A percentile compares a stretch with the other conserved stretches of the same genome.
These are phyloP conservation scores for Caenorhabditis becei DNA, from an alignment of 2,888 invertebrate genomes.

Conservation along the genomic window DNA sequence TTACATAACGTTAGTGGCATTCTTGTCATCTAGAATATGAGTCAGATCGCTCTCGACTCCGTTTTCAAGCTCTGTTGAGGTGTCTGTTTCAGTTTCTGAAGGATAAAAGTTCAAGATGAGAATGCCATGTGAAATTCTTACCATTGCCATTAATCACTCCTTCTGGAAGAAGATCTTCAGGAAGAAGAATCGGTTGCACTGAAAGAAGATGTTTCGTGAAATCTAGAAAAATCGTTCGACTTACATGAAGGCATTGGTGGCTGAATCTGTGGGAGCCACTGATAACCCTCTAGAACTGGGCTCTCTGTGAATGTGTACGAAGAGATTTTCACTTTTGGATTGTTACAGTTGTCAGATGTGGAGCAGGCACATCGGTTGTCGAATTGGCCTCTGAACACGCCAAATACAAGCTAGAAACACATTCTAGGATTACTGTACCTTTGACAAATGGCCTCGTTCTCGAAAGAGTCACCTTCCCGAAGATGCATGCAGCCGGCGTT, in stretches of 20 bases:
- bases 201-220: not conserved
- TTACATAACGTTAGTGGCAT: conserved; percentile 25
- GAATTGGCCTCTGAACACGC: conserved; percentile 53
- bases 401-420: too few species aligned
- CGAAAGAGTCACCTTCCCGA: conserved; percentile 49
- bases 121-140: not conserved
- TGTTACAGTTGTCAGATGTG: conserved; percentile 59
- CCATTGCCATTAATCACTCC: conserved; percentile 11
- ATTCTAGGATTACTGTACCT: too few species aligned
- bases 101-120: not conserved
- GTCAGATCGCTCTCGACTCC: conserved; percentile 33
- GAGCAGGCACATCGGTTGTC: conserved; percentile 65
- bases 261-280: conserved; percentile 67
- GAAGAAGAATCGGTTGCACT: conserved; percentile 41
- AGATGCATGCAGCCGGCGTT: conserved; percentile 69
- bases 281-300: conserved; percentile 56
- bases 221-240: not conserved
- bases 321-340: conserved; percentile 55
- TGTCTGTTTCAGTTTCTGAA: conserved; percentile 12
- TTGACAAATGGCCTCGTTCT: conserved; percentile 60
- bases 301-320: conserved; percentile 56
- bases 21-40: conserved; percentile 13
- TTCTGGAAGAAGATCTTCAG: conserved; percentile 12
- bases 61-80: conserved; percentile 27
- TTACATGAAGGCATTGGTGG: conserved; percentile 51